Evolutionary conservation across 2,113 vertebrate species (phyloP).

Genomic region (Apistogramma diplotaenia): DNA sequence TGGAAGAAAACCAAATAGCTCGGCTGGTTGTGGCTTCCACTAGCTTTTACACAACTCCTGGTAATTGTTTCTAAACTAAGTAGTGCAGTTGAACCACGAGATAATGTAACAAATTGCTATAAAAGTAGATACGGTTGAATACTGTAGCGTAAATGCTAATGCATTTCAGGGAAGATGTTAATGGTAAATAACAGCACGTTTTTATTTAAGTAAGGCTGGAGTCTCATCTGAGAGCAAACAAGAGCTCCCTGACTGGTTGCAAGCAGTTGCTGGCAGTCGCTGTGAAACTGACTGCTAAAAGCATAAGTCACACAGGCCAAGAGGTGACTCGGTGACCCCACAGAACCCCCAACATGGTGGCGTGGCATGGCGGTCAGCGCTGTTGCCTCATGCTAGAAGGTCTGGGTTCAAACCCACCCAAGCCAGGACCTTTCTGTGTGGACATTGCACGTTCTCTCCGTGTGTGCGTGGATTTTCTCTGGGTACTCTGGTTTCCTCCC

Average conservation of each 20-base stretch:
- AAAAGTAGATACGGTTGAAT: not conserved
- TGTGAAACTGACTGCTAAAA: not conserved
- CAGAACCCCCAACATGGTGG: no score
- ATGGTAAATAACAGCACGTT: not conserved
- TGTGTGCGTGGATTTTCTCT: no score
- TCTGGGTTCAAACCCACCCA: no score
- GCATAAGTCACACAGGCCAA: not conserved
- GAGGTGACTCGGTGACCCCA: not conserved
- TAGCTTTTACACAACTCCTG: not conserved
- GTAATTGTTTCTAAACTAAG: not conserved
- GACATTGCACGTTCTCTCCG: no score
- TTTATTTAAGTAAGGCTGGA: not conserved
- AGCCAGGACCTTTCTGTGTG: no score
- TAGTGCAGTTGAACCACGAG: not conserved
- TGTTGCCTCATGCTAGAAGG: no score
- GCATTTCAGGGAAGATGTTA: not conserved
- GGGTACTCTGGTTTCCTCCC: no score
- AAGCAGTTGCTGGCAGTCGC: not conserved
- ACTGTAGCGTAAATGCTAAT: not conserved
- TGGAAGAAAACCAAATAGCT: not conserved
- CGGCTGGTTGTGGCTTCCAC: not conserved
- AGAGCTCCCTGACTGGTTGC: not conserved
- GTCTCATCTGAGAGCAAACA: no score
- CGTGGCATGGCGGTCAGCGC: no score
- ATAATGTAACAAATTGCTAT: not conserved